Evolutionary conservation across 2,113 vertebrate species (phyloP).

Genomic region (Genyomyrus donnyi): DNA sequence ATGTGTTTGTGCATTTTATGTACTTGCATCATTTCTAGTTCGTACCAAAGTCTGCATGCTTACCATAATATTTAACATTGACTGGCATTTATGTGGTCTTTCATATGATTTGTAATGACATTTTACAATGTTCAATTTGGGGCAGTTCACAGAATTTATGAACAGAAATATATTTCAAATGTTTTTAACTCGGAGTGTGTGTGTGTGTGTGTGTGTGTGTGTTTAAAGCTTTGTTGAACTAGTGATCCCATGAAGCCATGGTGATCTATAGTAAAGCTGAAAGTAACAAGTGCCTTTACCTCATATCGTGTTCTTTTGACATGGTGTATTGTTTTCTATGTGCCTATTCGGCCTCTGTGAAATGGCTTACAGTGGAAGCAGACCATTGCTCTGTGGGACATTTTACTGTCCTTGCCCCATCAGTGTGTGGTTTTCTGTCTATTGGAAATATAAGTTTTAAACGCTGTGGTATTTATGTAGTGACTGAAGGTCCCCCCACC

Average conservation of each 20-base stretch:
- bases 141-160: background rate
- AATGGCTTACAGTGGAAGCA: background rate
- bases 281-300: background rate
- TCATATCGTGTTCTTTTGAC: background rate
- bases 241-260: background rate
- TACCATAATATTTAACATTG: background rate
- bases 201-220: background rate
- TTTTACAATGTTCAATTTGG: background rate
- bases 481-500: background rate
- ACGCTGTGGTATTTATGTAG: background rate
- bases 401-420: background rate
- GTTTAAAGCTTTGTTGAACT: background rate
- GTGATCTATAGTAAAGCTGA: background rate
- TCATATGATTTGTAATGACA: background rate
- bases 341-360: background rate
- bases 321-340: background rate
- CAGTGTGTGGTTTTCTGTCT: background rate
- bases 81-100: background rate
- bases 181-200: background rate
- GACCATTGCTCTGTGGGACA: background rate
- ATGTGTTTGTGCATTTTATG: background rate
- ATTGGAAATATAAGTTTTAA: background rate
- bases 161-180: background rate
- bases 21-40: background rate
- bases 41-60: background rate